Base-by-base conservation (phyloP, 2,797 vertebrate genomes). In the Poecilia wingei region DNA sequence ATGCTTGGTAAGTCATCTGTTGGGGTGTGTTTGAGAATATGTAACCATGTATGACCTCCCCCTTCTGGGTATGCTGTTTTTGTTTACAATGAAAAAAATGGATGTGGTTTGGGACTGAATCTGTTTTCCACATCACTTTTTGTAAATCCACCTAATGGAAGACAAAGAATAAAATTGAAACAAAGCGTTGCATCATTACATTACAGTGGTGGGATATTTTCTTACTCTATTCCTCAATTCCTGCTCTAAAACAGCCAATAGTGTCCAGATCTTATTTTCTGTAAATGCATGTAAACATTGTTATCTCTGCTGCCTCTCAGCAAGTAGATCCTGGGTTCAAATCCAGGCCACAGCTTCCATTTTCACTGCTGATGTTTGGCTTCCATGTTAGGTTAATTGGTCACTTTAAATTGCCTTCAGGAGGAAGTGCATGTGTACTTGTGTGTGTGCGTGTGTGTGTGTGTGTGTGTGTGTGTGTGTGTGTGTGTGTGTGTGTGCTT, bases 101-200 rank as follows among this genome's bases (percentile, higher is more conserved):
- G 49, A 25, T 78, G 31, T 82, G 31, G 14, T 77, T 72, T 25
- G 82, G 46, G 45, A 76, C 41, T 79, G 39, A 69, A 70, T 86
- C 45, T 82, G 79, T 83, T 66, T 86, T 87, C 46, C 68, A 84
- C 78, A 20, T 85, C 73, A 66, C 51, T 71, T 86, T 71, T 82
- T 86, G 57, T 87, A 73, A 84, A 82, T 80, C 64, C 59, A 49
- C 72, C 78, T 9, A 57, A 79, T 86, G 77, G 72, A 87, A 85
- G 88, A 39, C 57, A 79, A 88, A 81, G 16, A 86, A 81, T 72
- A 75, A 71, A 82, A 25, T 31, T 83, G 0, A 79, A 90, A 87
- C 82, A 73, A 90, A 88, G 46, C 66, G 71, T 74, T 66, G 20
- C 57, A 75, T 51, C 16, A 43, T 74, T 64, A 41, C 14, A 80